These are phyloP conservation scores for Dynastes tityus DNA, from an alignment of 2,888 invertebrate species.

Conservation along the genomic window DNA sequence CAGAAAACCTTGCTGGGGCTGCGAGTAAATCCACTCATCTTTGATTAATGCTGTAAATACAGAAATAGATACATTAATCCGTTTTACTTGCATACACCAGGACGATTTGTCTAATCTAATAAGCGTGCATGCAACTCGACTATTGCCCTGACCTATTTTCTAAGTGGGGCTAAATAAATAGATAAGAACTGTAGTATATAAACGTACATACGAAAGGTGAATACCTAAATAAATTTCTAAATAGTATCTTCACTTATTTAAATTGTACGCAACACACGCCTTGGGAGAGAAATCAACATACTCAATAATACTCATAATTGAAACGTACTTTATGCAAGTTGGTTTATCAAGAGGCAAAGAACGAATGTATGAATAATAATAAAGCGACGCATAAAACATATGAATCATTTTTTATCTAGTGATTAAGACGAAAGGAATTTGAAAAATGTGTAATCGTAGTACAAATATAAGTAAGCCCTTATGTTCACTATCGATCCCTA, in stretches of 20 bases:
- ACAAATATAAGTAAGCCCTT: conserved; percentile 25
- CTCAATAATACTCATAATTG: too few species aligned
- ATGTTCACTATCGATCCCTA: conserved; percentile 5
- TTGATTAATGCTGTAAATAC: conserved; percentile 17
- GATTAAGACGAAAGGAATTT: conserved; percentile 27
- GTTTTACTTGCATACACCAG: background rate
- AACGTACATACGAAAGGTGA: conserved; percentile 2
- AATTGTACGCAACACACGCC: too few species aligned
- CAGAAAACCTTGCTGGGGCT: conserved; percentile 81
- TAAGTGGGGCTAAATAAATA: conserved; percentile 21
- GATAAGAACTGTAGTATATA: conserved; percentile 11
- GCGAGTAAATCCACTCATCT: conserved; percentile 79
- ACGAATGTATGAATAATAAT: too few species aligned
- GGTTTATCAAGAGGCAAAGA: too few species aligned
- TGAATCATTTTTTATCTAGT: conserved; percentile 26
- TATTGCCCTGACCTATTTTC: conserved; percentile 33
- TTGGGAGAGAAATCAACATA: too few species aligned
- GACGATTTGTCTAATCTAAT: conserved; percentile 27
- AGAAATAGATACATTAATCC: conserved; percentile 17
- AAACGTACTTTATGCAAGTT: too few species aligned
- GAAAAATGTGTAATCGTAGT: conserved; percentile 19
- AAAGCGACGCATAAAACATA: background rate
- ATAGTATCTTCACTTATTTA: too few species aligned
- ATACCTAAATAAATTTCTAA: background rate
- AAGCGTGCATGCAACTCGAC: conserved; percentile 4